Conservation (phyloP, 2,797 vertebrate genomes). For the Gymnoscopelus microlampas region DNA sequence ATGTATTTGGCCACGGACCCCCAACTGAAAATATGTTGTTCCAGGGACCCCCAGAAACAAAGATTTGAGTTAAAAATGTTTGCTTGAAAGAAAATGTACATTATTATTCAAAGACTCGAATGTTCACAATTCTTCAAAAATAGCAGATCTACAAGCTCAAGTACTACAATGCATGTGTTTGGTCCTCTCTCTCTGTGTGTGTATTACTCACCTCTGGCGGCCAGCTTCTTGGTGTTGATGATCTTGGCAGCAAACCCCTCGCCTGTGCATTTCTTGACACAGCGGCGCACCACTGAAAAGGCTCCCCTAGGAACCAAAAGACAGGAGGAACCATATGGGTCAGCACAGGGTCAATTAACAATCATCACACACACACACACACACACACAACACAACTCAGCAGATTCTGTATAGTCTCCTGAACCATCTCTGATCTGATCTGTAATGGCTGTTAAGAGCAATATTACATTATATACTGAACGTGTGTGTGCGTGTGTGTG, state of each 20-base stretch:
- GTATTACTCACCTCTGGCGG: conserved; percentile 89
- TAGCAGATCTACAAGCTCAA: too few relatives aligned
- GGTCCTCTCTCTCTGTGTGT: background rate
- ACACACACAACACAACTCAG: background rate
- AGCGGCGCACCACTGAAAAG: conserved; percentile 96
- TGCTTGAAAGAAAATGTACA: too few relatives aligned
- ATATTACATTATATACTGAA: too few relatives aligned
- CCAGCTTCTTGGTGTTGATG: conserved; percentile 99
- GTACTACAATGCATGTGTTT: too few relatives aligned
- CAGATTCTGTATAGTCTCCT: background rate
- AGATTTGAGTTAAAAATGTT: too few relatives aligned
- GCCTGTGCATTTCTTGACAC: conserved; percentile 94
- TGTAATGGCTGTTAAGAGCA: background rate
- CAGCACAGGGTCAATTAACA: conserved; percentile 18
- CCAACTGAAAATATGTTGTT: too few relatives aligned
- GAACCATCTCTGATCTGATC: conserved; percentile 25
- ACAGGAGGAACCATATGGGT: conserved; percentile 43
- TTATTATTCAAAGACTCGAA: too few relatives aligned
- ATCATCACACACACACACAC: background rate
- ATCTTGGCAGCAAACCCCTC: conserved; percentile 97
- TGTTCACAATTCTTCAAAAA: too few relatives aligned
- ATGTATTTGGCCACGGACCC: too few relatives aligned
- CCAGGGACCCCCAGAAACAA: too few relatives aligned
- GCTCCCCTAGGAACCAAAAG: conserved; percentile 86
- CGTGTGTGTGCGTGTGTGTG: background rate